Evolutionary conservation across 2,797 vertebrate species (phyloP).

Genomic region (Artibeus lituratus): DNA sequence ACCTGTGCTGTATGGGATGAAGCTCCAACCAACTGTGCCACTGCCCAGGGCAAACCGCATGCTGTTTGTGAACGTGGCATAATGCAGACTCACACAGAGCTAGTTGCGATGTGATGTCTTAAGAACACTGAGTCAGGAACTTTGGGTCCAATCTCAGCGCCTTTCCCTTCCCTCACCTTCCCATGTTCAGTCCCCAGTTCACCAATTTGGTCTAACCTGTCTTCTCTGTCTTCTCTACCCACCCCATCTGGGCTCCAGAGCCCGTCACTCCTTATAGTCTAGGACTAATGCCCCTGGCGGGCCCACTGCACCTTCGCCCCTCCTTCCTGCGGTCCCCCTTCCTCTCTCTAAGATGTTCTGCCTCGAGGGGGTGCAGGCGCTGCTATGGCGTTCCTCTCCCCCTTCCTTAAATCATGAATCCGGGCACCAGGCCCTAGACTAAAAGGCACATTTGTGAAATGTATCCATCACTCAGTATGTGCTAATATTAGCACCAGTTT

Average conservation of each 20-base stretch:
- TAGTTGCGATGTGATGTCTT: not conserved
- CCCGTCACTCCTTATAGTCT: not conserved
- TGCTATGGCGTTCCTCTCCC: not conserved
- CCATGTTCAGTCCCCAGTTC: accelerated
- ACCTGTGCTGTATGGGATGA: no score
- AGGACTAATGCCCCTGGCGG: not conserved
- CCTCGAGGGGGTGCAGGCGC: accelerated
- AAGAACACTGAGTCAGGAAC: no score
- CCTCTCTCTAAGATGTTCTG: not conserved
- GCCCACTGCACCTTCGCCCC: no score
- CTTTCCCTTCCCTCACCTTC: not conserved
- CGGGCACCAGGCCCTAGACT: not conserved
- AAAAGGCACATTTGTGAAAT: not conserved
- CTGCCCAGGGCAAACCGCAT: not conserved
- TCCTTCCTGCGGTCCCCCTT: no score
- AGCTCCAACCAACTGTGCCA: no score
- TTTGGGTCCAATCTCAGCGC: accelerated
- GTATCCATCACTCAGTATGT: not conserved
- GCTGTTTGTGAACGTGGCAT: not conserved
- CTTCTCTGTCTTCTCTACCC: not conserved
- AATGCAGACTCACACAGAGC: not conserved
- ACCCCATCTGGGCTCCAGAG: not conserved
- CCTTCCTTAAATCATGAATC: not conserved
- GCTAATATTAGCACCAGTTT: not conserved
- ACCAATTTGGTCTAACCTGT: accelerated